phyloP scores from a whole-genome alignment of 2,113 vertebrate genomes.

The Prunella himalayana region DNA sequence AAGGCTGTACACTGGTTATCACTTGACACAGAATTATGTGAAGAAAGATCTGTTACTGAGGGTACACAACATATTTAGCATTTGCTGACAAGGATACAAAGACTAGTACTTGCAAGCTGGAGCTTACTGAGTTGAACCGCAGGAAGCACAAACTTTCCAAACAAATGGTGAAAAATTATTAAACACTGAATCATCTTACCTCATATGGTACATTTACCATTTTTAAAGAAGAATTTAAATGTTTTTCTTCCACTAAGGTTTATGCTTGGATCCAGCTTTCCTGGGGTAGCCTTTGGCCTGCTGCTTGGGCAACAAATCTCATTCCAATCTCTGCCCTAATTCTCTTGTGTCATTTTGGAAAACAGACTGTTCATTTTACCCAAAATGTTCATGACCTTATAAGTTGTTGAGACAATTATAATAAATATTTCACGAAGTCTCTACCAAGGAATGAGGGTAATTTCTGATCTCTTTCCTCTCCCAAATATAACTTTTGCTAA shows the following conservation, averaged over 20 bases:
- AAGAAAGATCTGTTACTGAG: not conserved
- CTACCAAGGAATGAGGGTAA: not conserved
- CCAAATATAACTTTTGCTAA: not conserved
- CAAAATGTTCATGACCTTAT: not conserved
- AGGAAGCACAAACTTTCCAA: not conserved
- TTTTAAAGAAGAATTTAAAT: not conserved
- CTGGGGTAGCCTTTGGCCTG: not conserved
- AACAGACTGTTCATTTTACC: not conserved
- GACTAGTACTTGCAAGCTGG: not conserved
- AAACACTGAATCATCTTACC: not conserved
- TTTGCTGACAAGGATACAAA: not conserved
- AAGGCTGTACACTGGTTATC: not conserved
- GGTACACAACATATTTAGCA: not conserved
- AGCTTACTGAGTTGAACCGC: not conserved
- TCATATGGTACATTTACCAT: not conserved
- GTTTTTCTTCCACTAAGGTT: not conserved
- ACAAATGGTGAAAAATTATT: not conserved
- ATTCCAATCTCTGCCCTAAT: not conserved
- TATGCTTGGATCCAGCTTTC: not conserved
- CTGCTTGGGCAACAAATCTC: not conserved
- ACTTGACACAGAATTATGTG: not conserved
- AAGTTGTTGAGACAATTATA: not conserved
- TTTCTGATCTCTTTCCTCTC: not conserved
- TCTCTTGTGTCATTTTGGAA: not conserved
- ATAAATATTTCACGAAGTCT: not conserved